These are phyloP conservation scores for Morus bassanus DNA, from an alignment of 2,797 vertebrate genomes.

Conservation along the genomic window DNA sequence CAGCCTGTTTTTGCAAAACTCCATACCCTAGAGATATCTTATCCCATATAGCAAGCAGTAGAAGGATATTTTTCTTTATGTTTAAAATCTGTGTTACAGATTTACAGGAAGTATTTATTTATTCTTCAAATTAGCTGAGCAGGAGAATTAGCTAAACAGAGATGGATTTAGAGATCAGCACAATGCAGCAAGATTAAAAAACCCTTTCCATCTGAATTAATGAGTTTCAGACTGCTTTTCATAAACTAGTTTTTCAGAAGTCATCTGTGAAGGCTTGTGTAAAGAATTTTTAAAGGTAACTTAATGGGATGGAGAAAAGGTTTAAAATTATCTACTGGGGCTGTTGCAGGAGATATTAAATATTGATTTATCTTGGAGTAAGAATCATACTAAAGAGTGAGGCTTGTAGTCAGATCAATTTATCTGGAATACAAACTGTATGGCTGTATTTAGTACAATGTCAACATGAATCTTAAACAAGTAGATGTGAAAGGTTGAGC, in stretches of 20 bases:
- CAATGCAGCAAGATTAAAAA: constrained; percentile 43
- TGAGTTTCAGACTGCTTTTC: constrained; percentile 70
- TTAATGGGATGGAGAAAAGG: constrained; percentile 92
- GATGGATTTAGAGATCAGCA: constrained; percentile 52
- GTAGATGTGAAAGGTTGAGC: neutral
- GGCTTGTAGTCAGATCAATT: constrained; percentile 87
- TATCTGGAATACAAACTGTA: constrained; percentile 86
- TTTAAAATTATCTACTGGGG: constrained; percentile 86
- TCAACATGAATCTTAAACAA: constrained; percentile 62
- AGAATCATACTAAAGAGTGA: constrained; percentile 82
- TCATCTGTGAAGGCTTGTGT: constrained; percentile 76
- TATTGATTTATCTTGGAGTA: constrained; percentile 90
- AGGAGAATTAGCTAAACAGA: constrained; percentile 51
- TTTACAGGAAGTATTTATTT: constrained; percentile 53
- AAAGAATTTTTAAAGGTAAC: constrained; percentile 87
- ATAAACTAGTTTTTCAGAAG: constrained; percentile 78
- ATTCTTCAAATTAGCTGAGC: constrained; percentile 52
- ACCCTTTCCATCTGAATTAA: constrained; percentile 42
- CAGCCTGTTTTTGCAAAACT: neutral
- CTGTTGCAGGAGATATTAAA: constrained; percentile 89
- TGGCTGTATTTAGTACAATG: constrained; percentile 49
- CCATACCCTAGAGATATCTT: neutral
- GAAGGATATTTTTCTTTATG: neutral
- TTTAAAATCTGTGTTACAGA: neutral
- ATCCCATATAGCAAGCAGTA: neutral